phyloP scores from a whole-genome alignment of 2,797 vertebrate genomes.

The Ciconia nigra region DNA sequence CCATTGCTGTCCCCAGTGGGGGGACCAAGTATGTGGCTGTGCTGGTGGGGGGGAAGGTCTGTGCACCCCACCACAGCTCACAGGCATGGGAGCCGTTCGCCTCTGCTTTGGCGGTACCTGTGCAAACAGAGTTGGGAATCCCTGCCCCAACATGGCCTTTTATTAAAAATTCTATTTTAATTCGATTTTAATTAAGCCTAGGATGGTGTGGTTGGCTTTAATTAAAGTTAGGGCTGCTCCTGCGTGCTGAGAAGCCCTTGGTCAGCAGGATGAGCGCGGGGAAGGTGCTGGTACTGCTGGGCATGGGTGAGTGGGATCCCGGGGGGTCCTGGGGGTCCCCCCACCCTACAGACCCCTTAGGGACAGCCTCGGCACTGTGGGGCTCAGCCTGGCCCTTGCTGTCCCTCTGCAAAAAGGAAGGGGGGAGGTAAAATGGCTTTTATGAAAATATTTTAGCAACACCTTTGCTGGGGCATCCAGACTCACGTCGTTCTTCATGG shows the following conservation, averaged over 20 bases:
- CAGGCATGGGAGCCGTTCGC: fast-evolving
- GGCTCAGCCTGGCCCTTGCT: neutral
- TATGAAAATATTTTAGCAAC: neutral
- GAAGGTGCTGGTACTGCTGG: neutral
- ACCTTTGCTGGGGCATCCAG: neutral
- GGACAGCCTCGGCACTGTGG: fast-evolving
- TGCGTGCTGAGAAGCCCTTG: neutral
- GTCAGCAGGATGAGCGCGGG: neutral
- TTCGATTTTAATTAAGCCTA: neutral
- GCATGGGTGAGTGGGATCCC: neutral
- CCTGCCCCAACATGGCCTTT: fast-evolving
- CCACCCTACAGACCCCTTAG: neutral
- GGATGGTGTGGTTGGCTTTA: neutral
- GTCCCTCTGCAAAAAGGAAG: neutral
- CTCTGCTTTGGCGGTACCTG: neutral
- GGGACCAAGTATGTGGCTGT: neutral
- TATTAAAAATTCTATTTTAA: neutral
- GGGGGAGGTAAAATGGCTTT: neutral
- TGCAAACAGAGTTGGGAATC: neutral
- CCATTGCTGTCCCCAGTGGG: neutral
- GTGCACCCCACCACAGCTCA: neutral
- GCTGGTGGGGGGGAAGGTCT: neutral
- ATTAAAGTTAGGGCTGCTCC: neutral
- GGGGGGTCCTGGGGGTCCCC: neutral
- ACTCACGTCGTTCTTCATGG: fast-evolving